Percentiles rank a stretch among this genome's conserved stretches.
phyloP scores from a whole-genome alignment of 1,140 invertebrate genomes.

The Brachionus rubens region DNA sequence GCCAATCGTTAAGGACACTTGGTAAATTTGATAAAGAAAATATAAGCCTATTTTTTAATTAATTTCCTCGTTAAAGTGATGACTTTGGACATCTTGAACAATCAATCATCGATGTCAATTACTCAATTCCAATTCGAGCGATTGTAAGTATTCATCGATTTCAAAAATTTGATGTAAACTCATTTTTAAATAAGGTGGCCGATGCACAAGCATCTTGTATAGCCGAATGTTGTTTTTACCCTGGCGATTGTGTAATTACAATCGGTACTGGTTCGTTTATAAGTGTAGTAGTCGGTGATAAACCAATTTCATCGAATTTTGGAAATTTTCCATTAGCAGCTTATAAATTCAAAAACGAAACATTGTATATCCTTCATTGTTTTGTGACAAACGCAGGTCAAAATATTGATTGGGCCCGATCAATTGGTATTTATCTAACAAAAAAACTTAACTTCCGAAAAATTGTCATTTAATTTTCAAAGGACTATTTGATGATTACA shows the following conservation, averaged over 20 bases:
- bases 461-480: background rate
- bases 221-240: slow-evolving; percentile 1
- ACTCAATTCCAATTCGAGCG: slow-evolving; percentile 5
- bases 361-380: background rate
- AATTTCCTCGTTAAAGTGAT: too few relatives aligned
- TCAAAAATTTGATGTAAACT: too few relatives aligned
- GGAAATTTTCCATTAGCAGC: background rate
- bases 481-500: background rate
- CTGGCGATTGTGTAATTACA: slow-evolving; percentile 28
- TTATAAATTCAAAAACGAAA: background rate
- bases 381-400: slow-evolving; percentile 9
- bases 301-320: background rate
- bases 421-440: background rate
- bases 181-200: slow-evolving; percentile 1
- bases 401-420: slow-evolving; percentile 16
- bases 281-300: slow-evolving; percentile 16
- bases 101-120: background rate
- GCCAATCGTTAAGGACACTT: background rate
- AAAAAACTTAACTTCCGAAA: too few relatives aligned
- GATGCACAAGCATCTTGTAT: slow-evolving; percentile 7
- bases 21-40: background rate
- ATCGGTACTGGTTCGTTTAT: slow-evolving; percentile 16
- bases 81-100: background rate
- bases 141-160: slow-evolving; percentile 8
- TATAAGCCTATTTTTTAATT: background rate